Percentiles rank a stretch among this genome's conserved stretches.
Evolutionary conservation across 2,888 invertebrate genomes (phyloP).

Genomic region (Phasia obesa): DNA sequence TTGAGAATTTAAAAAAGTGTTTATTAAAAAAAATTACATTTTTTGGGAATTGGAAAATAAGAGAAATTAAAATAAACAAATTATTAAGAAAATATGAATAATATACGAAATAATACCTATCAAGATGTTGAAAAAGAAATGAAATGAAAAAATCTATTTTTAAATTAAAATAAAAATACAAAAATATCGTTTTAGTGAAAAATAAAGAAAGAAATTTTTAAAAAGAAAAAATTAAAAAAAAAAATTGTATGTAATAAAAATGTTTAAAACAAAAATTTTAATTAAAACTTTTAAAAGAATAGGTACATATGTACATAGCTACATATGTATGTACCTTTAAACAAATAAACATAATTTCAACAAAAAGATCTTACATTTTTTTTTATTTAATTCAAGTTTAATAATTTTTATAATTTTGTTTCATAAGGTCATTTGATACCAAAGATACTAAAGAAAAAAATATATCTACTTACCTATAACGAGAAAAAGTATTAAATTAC

Average conservation of each 20-base stretch:
- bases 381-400: no score
- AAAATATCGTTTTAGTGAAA: constrained; percentile 21
- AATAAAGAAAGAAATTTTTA: constrained; percentile 16
- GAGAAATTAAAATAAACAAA: constrained; percentile 50
- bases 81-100: constrained; percentile 46
- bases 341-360: not conserved
- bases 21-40: not conserved
- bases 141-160: constrained; percentile 61
- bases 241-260: constrained; percentile 28
- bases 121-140: constrained; percentile 44
- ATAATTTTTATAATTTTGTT: constrained; percentile 50
- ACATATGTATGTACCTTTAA: no score
- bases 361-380: constrained; percentile 9
- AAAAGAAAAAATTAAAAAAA: constrained; percentile 30
- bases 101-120: constrained; percentile 47
- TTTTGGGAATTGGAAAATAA: not conserved
- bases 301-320: no score
- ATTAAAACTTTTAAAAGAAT: constrained; percentile 1
- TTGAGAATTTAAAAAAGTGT: constrained; percentile 42
- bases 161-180: constrained; percentile 49
- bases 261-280: not conserved
- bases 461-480: constrained; percentile 36
- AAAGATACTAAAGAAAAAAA: constrained; percentile 51
- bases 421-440: constrained; percentile 77
- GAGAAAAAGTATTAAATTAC: constrained; percentile 79